Percentiles rank a stretch among this genome's conserved stretches.
phyloP scores from a whole-genome alignment of 2,113 vertebrate genomes.

The Micronycteris hirsuta region DNA sequence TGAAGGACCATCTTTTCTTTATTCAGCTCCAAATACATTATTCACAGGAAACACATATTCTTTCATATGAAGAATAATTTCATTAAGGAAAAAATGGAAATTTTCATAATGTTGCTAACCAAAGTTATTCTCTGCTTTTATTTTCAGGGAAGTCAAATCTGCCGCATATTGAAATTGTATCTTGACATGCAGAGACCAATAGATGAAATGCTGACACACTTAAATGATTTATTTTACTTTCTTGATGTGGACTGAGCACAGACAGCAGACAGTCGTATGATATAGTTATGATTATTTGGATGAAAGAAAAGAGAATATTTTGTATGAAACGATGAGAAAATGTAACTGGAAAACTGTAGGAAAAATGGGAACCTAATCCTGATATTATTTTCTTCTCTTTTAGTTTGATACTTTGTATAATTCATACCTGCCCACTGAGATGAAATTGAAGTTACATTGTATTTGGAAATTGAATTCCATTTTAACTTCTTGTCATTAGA shows the following conservation, averaged over 20 bases:
- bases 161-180: background rate
- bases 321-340: slow-evolving; percentile 23
- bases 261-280: background rate
- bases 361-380: background rate
- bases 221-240: slow-evolving; percentile 29
- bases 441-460: background rate
- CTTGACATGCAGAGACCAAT: background rate
- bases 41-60: background rate
- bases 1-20: background rate
- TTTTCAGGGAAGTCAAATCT: background rate
- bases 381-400: background rate
- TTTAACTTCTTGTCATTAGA: background rate
- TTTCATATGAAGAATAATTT: slow-evolving; percentile 16
- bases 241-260: background rate
- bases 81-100: slow-evolving; percentile 8
- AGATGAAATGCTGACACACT: slow-evolving; percentile 30
- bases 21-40: background rate
- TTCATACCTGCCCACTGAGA: background rate
- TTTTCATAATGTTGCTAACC: background rate
- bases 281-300: slow-evolving; percentile 11
- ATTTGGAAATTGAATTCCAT: background rate
- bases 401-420: background rate
- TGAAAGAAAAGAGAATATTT: slow-evolving; percentile 7
- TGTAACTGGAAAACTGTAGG: background rate
- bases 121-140: background rate